These are phyloP conservation scores for Siniperca knerii DNA, from an alignment of 2,113 vertebrate species.

Conservation along the genomic window DNA sequence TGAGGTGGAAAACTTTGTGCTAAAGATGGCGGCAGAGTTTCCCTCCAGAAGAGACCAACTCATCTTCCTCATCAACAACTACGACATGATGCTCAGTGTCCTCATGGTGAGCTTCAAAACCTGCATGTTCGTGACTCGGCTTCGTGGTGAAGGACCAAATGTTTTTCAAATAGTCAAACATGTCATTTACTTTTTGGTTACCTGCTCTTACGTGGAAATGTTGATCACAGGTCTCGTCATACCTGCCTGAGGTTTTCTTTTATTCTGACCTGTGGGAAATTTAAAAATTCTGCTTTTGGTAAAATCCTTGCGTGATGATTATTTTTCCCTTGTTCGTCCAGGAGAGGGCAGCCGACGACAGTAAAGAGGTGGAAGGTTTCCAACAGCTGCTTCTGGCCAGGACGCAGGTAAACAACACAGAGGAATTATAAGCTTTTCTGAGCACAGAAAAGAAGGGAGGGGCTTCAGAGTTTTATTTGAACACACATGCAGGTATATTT, in stretches of 20 bases:
- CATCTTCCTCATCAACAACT: conserved; percentile 97
- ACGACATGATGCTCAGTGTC: conserved; percentile 95
- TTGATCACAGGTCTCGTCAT: too few species aligned
- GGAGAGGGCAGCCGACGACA: conserved; percentile 94
- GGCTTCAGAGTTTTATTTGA: background rate
- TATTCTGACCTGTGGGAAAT: background rate
- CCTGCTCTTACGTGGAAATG: too few species aligned
- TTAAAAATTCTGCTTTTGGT: background rate
- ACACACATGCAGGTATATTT: background rate
- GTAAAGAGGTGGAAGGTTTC: conserved; percentile 94
- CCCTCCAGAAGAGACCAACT: conserved; percentile 94
- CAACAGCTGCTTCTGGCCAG: conserved; percentile 93
- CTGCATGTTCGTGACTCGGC: background rate
- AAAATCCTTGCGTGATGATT: accelerated
- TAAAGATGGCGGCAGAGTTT: conserved; percentile 95
- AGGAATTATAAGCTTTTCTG: background rate
- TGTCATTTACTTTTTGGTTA: too few species aligned
- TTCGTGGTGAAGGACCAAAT: too few species aligned
- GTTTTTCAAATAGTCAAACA: too few species aligned
- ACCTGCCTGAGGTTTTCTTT: too few species aligned
- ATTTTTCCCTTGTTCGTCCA: conserved; percentile 55
- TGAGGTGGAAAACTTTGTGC: conserved; percentile 94
- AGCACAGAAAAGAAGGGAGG: too few species aligned
- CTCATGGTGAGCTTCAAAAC: conserved; percentile 85
- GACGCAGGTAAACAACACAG: conserved; percentile 84